Conservation (phyloP, 2,797 vertebrate genomes). For the Monodelphis domestica region DNA sequence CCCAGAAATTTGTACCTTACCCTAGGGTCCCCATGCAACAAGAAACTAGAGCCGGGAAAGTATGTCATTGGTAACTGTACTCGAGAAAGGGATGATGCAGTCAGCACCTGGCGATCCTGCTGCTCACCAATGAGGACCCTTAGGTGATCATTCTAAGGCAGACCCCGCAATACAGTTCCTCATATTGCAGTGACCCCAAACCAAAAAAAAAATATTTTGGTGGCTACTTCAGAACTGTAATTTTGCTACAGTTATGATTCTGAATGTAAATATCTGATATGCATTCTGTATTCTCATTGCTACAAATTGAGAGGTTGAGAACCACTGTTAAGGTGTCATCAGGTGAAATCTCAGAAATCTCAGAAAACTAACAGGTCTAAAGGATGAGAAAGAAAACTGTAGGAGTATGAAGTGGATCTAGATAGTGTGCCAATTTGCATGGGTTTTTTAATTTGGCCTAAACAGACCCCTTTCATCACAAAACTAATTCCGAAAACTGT, state of each 20-base stretch:
- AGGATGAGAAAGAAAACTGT: rapidly evolving
- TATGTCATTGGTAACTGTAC: background rate
- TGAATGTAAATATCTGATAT: too few relatives aligned
- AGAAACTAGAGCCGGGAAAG: background rate
- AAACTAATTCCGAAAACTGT: background rate
- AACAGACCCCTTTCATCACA: background rate
- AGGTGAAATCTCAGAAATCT: background rate
- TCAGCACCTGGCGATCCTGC: background rate
- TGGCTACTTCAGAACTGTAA: too few relatives aligned
- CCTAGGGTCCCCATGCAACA: background rate
- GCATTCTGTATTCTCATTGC: too few relatives aligned
- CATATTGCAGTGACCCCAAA: too few relatives aligned
- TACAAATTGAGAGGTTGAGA: too few relatives aligned
- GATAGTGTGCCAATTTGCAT: background rate
- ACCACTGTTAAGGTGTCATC: too few relatives aligned
- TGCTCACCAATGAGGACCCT: background rate
- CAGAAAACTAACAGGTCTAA: background rate
- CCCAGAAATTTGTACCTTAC: background rate
- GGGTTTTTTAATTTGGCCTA: slow-evolving; percentile 19
- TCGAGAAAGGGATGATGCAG: too few relatives aligned
- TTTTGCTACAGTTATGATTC: too few relatives aligned
- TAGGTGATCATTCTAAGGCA: background rate
- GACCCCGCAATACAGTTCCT: too few relatives aligned
- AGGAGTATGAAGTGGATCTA: rapidly evolving
- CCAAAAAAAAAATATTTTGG: too few relatives aligned